phyloP scores from a whole-genome alignment of 2,113 vertebrate genomes.

The Cygnus atratus region DNA sequence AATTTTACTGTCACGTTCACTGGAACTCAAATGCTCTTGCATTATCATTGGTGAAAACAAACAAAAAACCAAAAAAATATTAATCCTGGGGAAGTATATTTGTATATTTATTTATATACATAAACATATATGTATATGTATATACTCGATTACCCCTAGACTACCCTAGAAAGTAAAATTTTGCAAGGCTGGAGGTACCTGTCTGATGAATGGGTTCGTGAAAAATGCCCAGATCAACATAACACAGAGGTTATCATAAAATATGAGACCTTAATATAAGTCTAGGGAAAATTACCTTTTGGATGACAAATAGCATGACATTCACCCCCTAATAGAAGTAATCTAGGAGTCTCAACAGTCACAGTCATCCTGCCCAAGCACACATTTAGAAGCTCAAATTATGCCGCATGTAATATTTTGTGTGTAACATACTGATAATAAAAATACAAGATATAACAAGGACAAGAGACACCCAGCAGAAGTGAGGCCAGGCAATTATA shows the following conservation, averaged over 20 bases:
- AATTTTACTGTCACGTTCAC: not conserved
- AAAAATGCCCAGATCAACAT: slow-evolving; percentile 53
- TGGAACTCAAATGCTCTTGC: not conserved
- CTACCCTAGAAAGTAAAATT: not conserved
- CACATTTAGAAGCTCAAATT: slow-evolving; percentile 24
- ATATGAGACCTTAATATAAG: slow-evolving; percentile 41
- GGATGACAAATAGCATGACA: slow-evolving; percentile 51
- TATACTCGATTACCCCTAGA: not conserved
- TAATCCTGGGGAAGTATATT: not conserved
- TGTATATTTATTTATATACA: not conserved
- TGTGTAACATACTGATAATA: slow-evolving; percentile 32
- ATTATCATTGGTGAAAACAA: not conserved
- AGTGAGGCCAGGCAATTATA: not conserved
- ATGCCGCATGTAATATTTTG: slow-evolving; percentile 33
- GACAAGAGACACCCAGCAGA: not conserved
- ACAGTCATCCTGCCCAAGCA: not conserved
- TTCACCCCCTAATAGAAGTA: slow-evolving; percentile 35
- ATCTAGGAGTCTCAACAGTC: slow-evolving; percentile 53
- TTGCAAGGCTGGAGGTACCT: not conserved
- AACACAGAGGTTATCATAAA: slow-evolving; percentile 48
- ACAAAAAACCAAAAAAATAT: not conserved
- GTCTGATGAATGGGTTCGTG: slow-evolving; percentile 8
- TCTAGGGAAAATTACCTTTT: slow-evolving; percentile 54
- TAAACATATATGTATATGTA: not conserved
- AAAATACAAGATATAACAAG: not conserved